These are phyloP conservation scores for Sphaerophoria rueppellii DNA, from an alignment of 2,888 invertebrate genomes.

Conservation along the genomic window DNA sequence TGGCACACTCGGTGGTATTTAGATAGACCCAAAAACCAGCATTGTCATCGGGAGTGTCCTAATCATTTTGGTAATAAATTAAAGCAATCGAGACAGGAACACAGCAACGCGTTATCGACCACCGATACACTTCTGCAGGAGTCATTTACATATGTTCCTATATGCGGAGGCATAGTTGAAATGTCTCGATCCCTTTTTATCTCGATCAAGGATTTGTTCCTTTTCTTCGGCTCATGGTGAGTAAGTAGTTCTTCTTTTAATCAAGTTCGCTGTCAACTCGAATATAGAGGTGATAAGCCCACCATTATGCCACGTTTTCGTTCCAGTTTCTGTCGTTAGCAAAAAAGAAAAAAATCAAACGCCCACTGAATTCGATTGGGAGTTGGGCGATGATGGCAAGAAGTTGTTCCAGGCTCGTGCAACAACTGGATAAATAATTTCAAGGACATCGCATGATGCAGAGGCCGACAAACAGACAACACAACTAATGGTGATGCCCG, in stretches of 20 bases:
- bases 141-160: conserved; percentile 64
- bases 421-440: conserved; percentile 26
- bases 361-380: conserved; percentile 60
- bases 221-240: conserved; percentile 12
- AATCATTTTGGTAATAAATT: conserved; percentile 65
- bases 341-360: conserved; percentile 2
- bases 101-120: conserved; percentile 26
- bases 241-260: conserved; percentile 36
- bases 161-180: not conserved
- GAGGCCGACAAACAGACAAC: conserved; percentile 10
- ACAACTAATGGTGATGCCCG: conserved; percentile 15
- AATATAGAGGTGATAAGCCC: conserved; percentile 48
- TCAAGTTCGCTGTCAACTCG: conserved; percentile 59
- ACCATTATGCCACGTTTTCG: conserved; percentile 33
- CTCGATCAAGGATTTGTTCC: conserved; percentile 39
- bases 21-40: conserved; percentile 35
- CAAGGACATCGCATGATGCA: conserved; percentile 66
- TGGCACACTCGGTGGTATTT: not conserved
- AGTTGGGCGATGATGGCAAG: conserved; percentile 6
- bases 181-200: conserved; percentile 34
- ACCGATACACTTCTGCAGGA: conserved; percentile 28
- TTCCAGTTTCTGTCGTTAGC: conserved; percentile 62
- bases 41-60: conserved; percentile 55
- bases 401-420: conserved; percentile 16
- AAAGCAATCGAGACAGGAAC: conserved; percentile 30